Conservation (phyloP, 2,888 invertebrate genomes). For the Pheosia tremula region DNA sequence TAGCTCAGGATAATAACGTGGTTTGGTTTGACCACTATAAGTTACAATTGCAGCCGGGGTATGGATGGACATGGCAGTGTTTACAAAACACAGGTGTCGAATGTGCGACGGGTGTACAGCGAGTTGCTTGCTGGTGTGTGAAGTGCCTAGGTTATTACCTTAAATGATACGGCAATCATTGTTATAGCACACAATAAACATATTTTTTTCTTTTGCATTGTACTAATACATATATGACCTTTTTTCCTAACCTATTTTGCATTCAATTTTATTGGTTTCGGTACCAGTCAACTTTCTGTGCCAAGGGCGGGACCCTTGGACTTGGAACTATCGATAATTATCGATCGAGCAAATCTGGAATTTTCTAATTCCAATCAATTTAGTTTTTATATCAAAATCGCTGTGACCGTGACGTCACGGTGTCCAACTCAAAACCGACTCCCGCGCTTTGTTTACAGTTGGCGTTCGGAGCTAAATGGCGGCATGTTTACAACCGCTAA, state of each 20-base stretch:
- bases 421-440: slow-evolving; percentile 12
- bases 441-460: slow-evolving; percentile 29
- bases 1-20: too few species aligned
- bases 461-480: slow-evolving; percentile 21
- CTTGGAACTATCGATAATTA: too few species aligned
- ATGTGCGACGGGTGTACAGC: slow-evolving; percentile 8
- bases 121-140: not conserved
- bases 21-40: not conserved
- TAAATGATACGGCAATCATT: too few species aligned
- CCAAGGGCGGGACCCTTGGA: too few species aligned
- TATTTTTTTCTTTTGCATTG: too few species aligned
- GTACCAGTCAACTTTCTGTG: too few species aligned
- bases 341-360: too few species aligned
- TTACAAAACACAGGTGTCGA: slow-evolving; percentile 30
- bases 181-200: too few species aligned
- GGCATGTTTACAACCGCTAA: slow-evolving; percentile 20
- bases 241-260: too few species aligned
- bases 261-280: too few species aligned
- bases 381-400: slow-evolving; percentile 6
- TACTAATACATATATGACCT: too few species aligned
- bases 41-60: not conserved
- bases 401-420: not conserved
- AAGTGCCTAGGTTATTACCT: not conserved
- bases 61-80: slow-evolving; percentile 11
- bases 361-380: too few species aligned